Conservation (phyloP, 2,113 vertebrate genomes). For the Salvelinus alpinus region DNA sequence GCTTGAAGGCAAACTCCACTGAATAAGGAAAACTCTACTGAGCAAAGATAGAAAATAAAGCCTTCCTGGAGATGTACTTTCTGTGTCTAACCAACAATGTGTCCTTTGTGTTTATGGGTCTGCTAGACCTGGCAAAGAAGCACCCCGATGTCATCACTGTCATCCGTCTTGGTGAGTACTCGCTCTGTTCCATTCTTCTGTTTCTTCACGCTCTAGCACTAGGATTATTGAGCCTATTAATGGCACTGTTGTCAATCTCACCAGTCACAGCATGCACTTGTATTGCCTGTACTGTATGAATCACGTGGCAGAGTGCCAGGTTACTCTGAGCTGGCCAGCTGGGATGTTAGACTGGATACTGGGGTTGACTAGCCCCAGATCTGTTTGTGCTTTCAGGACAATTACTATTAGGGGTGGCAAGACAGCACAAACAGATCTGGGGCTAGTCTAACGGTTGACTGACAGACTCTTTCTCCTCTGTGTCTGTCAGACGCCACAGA, state of each 20-base stretch:
- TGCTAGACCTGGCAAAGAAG: constrained; percentile 48
- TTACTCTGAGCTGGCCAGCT: too few relatives aligned
- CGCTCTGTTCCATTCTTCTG: not conserved
- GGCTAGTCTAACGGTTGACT: too few relatives aligned
- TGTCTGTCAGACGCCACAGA: constrained; percentile 53
- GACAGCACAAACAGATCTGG: too few relatives aligned
- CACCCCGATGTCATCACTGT: constrained; percentile 45
- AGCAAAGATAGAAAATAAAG: not conserved
- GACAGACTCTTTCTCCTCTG: constrained; percentile 5
- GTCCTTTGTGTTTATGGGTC: constrained; percentile 30
- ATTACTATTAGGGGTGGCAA: too few relatives aligned
- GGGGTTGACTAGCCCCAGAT: not conserved
- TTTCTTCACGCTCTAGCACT: not conserved
- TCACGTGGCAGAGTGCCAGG: too few relatives aligned
- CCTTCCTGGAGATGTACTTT: not conserved
- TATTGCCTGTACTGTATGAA: too few relatives aligned
- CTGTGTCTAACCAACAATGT: not conserved
- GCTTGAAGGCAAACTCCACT: too few relatives aligned
- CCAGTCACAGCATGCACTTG: not conserved
- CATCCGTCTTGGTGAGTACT: not conserved
- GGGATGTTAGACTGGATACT: not conserved
- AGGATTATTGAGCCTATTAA: not conserved
- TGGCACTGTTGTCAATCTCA: not conserved
- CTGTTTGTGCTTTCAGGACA: not conserved
- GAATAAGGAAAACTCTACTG: too few relatives aligned